Evolutionary conservation across 2,888 invertebrate species (phyloP), one percentile per base, ranked within the genome.

Genomic region (Dasypolia templi): DNA sequence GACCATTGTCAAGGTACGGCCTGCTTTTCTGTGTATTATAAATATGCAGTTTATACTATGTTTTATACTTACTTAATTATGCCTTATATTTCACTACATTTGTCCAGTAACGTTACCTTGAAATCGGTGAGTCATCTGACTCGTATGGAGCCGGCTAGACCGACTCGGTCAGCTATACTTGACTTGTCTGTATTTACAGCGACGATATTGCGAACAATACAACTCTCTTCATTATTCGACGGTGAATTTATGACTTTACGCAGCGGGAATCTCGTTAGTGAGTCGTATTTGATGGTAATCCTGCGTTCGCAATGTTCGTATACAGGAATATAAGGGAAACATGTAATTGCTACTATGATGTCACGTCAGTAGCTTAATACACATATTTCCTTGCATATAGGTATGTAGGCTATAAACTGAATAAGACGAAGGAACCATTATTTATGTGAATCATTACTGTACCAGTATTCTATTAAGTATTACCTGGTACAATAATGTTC

Each of bases 71-170:
- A 74, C 51, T 70, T 83, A 77, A 80, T 78, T 81, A 82, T 68
- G 32, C 67, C 72, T 77, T 82, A 78, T 82, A 74, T 84, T 86
- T 87, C 85, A 82, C 83, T 86, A 82, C 86, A 83, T 85, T n/a
- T 84, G 84, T 83, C 84, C 82, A 84, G 84, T 87, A 87, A 83
- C 81, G 82, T 90, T 89, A 89, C 89, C 90, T 91, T 89, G 90
- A 85, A 89, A 88, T 88, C 87, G 85, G 89, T 95, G 95, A 95
- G 91, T 95, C 95, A 95, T 91, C 88, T 86, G 90, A 75, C 87
- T 89, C 86, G 79, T 90, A 85, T 84, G 91, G 85, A 91, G 93
- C 91, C 91, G 90, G 91, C 93, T 92, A 92, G 92, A 90, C 89
- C 87, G 87, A 86, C 82, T 85, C 69, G 75, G 61, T 68, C 66